These are phyloP conservation scores for Galeruca laticollis DNA, from an alignment of 2,888 invertebrate species.

Conservation along the genomic window DNA sequence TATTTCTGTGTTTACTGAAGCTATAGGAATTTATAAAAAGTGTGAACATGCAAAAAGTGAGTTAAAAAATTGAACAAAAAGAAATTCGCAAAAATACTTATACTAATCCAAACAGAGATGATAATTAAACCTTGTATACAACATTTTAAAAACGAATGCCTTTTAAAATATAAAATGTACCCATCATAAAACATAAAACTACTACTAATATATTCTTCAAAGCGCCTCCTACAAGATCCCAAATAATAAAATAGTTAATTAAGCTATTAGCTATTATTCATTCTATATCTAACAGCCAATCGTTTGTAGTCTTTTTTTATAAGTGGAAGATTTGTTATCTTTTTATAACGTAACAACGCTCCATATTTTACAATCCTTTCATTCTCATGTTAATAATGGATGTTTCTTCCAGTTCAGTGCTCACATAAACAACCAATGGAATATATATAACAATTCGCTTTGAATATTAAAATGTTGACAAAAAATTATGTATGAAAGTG, in stretches of 20 bases:
- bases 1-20: too few species aligned
- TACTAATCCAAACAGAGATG: too few species aligned
- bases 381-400: slow-evolving; percentile 19
- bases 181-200: background rate
- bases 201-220: background rate
- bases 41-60: too few species aligned
- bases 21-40: too few species aligned
- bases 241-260: slow-evolving; percentile 26
- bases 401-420: slow-evolving; percentile 16
- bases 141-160: background rate
- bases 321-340: slow-evolving; percentile 27
- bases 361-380: slow-evolving; percentile 14
- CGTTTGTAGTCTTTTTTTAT: slow-evolving; percentile 22
- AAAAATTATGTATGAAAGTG: too few species aligned
- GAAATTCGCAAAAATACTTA: too few species aligned
- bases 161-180: background rate
- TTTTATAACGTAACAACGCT: slow-evolving; percentile 18
- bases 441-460: background rate
- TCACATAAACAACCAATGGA: slow-evolving; percentile 5
- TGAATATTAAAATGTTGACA: background rate
- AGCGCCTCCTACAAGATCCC: slow-evolving; percentile 14
- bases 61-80: too few species aligned
- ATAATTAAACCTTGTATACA: background rate
- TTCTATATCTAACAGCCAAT: slow-evolving; percentile 25
- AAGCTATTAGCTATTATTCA: slow-evolving; percentile 24